Conservation (phyloP, 2,113 vertebrate genomes). For the Hypocryptadius cinnamomeus region DNA sequence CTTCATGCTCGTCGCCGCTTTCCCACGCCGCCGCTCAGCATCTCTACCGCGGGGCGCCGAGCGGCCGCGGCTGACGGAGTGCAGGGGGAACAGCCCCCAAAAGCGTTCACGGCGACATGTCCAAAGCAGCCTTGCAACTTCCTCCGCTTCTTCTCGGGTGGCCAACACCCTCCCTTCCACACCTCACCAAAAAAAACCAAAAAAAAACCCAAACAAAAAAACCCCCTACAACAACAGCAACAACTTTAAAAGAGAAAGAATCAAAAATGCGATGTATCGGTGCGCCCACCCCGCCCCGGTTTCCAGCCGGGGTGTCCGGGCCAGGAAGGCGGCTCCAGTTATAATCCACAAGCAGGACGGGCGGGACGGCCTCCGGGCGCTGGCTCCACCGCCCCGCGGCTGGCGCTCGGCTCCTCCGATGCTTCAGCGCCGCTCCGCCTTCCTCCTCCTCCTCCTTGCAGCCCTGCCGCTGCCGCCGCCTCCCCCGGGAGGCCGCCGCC, state of each 20-base stretch:
- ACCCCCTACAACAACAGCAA: no score
- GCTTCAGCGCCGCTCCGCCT: background rate
- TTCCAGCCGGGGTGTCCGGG: background rate
- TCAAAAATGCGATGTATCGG: background rate
- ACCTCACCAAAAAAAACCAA: no score
- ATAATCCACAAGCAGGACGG: conserved; percentile 16
- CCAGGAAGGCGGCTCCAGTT: background rate
- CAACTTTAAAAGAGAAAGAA: background rate
- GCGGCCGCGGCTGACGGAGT: background rate
- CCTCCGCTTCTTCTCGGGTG: background rate
- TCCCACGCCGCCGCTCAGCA: conserved; percentile 48
- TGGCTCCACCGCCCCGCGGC: background rate
- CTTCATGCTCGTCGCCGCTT: conserved; percentile 81
- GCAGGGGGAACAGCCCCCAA: background rate
- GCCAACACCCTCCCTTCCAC: background rate
- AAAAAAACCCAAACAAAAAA: background rate
- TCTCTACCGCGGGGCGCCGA: conserved; percentile 17
- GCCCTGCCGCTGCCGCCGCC: background rate
- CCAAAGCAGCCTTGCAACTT: background rate
- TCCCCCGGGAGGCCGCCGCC: conserved; percentile 34
- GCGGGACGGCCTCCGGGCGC: background rate
- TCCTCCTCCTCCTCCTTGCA: background rate
- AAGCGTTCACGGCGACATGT: background rate
- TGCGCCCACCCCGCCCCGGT: background rate
- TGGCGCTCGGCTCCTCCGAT: background rate